phyloP scores from a whole-genome alignment of 2,888 invertebrate genomes.

The Punctoribates punctum region DNA sequence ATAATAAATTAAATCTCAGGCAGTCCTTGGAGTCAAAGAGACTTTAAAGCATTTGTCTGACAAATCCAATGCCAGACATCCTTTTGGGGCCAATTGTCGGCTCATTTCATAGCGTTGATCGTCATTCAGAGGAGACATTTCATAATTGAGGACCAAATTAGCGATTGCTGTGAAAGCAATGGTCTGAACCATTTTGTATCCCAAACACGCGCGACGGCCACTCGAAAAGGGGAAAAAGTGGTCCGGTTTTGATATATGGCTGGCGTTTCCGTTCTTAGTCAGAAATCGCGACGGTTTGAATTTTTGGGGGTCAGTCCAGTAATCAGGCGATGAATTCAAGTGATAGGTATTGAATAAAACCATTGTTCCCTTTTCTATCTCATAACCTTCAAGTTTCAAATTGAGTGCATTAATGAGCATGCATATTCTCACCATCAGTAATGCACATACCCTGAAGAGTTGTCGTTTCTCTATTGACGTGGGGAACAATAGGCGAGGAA shows the following conservation, averaged over 20 bases:
- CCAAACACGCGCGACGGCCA: constrained; percentile 79
- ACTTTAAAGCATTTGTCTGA: constrained; percentile 38
- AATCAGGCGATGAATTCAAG: constrained; percentile 67
- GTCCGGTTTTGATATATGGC: constrained; percentile 61
- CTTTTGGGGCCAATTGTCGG: constrained; percentile 29
- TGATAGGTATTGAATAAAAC: constrained; percentile 80
- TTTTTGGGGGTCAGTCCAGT: constrained; percentile 68
- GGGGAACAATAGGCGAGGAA: constrained; percentile 84
- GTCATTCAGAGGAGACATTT: constrained; percentile 5
- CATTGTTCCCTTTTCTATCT: constrained; percentile 70
- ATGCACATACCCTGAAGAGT: constrained; percentile 64
- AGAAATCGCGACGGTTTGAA: constrained; percentile 75
- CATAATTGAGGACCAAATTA: constrained; percentile 41
- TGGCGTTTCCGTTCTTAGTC: neutral
- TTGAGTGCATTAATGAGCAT: constrained; percentile 42
- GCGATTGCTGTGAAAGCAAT: constrained; percentile 54
- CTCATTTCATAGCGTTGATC: constrained; percentile 4
- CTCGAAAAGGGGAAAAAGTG: constrained; percentile 81
- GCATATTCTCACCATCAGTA: neutral
- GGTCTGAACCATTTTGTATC: constrained; percentile 71
- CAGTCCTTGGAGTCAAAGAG: constrained; percentile 35
- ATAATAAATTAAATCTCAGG: constrained; percentile 6
- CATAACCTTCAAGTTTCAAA: constrained; percentile 59
- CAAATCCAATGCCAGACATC: constrained; percentile 39
- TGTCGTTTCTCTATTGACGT: constrained; percentile 74